phyloP scores from a whole-genome alignment of 2,888 invertebrate genomes.

The Acanthosepion pharaonis region DNA sequence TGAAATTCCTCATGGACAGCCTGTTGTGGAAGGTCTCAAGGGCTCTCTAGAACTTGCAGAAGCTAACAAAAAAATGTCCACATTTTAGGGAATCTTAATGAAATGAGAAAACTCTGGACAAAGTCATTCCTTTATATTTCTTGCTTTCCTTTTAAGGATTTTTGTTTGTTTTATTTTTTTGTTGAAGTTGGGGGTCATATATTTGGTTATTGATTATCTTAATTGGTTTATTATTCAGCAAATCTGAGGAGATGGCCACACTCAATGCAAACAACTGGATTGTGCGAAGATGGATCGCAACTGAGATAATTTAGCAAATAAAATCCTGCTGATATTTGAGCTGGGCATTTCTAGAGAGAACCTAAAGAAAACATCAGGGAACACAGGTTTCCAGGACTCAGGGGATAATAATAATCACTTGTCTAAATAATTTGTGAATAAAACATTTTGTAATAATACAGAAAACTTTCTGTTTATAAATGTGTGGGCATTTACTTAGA shows the following conservation, averaged over 20 bases:
- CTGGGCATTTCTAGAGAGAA: no score
- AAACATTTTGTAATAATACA: no score
- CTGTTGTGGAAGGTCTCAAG: background rate
- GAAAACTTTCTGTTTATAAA: no score
- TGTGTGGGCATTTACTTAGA: no score
- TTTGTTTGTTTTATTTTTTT: background rate
- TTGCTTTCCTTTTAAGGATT: background rate
- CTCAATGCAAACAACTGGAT: background rate
- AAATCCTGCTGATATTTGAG: no score
- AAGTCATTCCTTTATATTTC: background rate
- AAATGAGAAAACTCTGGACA: background rate
- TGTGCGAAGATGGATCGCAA: background rate
- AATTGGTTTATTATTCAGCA: background rate
- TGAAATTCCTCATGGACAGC: background rate
- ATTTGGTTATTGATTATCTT: background rate
- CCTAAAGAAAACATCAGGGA: no score
- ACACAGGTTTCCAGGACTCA: no score
- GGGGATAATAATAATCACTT: no score
- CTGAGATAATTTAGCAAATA: no score
- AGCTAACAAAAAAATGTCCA: background rate
- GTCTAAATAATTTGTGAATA: no score
- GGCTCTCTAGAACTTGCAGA: background rate
- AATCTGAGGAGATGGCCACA: background rate
- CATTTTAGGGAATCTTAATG: background rate
- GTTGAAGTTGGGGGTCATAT: background rate